A percentile compares a stretch with the other conserved stretches of the same genome.
These are phyloP conservation scores for Therioaphis trifolii DNA, from an alignment of 2,888 invertebrate species.

Conservation along the genomic window DNA sequence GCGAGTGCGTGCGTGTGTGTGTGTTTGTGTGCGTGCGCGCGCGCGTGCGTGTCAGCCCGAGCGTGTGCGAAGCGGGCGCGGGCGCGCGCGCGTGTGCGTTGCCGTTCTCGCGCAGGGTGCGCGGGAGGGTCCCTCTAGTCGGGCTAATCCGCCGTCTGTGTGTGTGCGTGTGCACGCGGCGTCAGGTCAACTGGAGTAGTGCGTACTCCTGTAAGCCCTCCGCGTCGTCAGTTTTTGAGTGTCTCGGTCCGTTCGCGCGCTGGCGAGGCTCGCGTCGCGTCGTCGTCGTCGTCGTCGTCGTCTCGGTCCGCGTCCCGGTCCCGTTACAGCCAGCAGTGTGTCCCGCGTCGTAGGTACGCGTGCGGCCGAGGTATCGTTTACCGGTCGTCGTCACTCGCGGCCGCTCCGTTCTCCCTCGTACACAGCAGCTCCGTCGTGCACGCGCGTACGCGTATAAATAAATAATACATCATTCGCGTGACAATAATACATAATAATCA, in stretches of 20 bases:
- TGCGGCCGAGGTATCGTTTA: not conserved
- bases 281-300: not conserved
- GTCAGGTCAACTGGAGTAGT: conserved; percentile 62
- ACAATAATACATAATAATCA: not conserved
- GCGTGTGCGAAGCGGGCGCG: conserved; percentile 2
- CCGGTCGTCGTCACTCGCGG: not conserved
- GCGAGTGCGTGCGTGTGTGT: not conserved
- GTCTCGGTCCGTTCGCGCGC: conserved; percentile 48
- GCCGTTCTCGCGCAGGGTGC: conserved; percentile 41
- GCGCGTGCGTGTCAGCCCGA: not conserved
- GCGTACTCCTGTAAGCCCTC: conserved; percentile 57
- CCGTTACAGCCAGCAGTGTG: not conserved
- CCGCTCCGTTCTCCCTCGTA: not conserved
- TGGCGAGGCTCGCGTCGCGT: conserved; percentile 29
- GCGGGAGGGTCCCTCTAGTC: conserved; percentile 51
- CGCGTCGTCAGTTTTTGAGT: conserved; percentile 57
- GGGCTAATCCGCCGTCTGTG: conserved; percentile 45
- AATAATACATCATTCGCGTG: not conserved
- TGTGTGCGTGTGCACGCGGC: conserved; percentile 58
- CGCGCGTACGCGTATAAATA: not conserved
- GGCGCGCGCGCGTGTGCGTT: conserved; percentile 43
- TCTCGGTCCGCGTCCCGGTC: not conserved
- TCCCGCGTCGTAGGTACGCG: not conserved
- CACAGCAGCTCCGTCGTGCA: not conserved
- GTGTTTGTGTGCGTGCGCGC: not conserved